phyloP scores from a whole-genome alignment of 2,888 invertebrate species.

The Tetragonula carbonaria region DNA sequence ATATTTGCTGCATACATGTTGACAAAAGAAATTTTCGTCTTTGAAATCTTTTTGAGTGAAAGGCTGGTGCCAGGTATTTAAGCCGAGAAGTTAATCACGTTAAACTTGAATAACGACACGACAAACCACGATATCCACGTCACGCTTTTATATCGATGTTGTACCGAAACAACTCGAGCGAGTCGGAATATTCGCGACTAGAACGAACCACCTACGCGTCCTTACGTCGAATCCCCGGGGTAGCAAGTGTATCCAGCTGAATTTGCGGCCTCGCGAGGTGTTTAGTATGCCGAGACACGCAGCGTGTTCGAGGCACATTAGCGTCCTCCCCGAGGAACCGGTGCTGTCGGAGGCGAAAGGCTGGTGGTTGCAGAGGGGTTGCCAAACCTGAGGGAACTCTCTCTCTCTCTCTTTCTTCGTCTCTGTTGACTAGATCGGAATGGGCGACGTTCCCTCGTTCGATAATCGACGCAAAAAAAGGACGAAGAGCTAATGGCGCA shows the following conservation, averaged over 20 bases:
- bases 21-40: accelerated
- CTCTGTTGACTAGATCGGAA: slow-evolving; percentile 33
- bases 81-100: background rate
- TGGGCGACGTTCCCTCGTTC: slow-evolving; percentile 41
- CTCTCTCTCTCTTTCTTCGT: background rate
- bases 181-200: background rate
- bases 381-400: slow-evolving; percentile 23
- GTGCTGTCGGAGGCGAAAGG: slow-evolving; percentile 33
- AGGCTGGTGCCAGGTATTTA: background rate
- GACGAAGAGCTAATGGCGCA: slow-evolving; percentile 69
- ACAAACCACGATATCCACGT: background rate
- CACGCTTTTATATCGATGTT: background rate
- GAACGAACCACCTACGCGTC: slow-evolving; percentile 10
- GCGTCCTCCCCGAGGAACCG: slow-evolving; percentile 66
- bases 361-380: slow-evolving; percentile 12
- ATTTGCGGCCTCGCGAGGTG: slow-evolving; percentile 53
- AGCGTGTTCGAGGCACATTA: slow-evolving; percentile 79
- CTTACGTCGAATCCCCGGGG: slow-evolving; percentile 20
- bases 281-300: slow-evolving; percentile 81
- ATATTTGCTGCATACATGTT: background rate
- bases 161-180: background rate
- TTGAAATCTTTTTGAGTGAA: background rate
- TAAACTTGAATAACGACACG: background rate
- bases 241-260: slow-evolving; percentile 39
- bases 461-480: slow-evolving; percentile 69